Base-by-base conservation (phyloP, 2,113 vertebrate species). In the Echinops telfairi region DNA sequence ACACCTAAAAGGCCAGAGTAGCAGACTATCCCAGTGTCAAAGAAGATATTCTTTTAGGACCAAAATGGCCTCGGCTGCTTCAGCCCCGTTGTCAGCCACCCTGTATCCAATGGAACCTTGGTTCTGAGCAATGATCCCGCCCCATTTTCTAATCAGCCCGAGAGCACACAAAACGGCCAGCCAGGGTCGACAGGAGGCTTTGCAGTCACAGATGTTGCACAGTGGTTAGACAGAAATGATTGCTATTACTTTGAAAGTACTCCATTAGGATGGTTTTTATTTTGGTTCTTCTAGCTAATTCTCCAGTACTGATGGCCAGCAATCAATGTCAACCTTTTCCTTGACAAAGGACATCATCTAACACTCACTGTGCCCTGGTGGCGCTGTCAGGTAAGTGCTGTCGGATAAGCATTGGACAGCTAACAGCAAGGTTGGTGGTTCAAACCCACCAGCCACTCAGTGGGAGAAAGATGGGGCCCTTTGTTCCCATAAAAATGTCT, bases 11-110 rank as follows among this genome's bases (percentile, higher is more conserved):
- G 84, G 57, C 43, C 31, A 9, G 6, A 85, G 87, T 31, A 93
- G 62, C 88, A 92, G 38, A 85, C 43, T 88, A 1, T 36, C 75
- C 38, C 76, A 90, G 22, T 84, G 20, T 79, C 75, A 90, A 7
- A 94, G n/a, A 90, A 94, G 68, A 40, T 80, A 86, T 47, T 86
- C 81, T 64, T 92, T 90, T 89, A 90, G 91, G 57, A 88, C 11
- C 27, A 86, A 92, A 95, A 91, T 60, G 43, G 57, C 47, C 84
- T 88, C 1, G 22, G 84, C 76, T 76, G 23, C 62, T 70, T 83
- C 38, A 75, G 60, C 60, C n/a, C 75, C n/a, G 36, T 68, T 78
- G 71, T 22, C 58, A 83, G 68, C 40, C 17, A 89, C 60, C 33
- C 53, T 15, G 4, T 11, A 91, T 12, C 47, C 47, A 91, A 58